Base-by-base conservation (phyloP, 1,140 invertebrate genomes). In the Magallana gigas region DNA sequence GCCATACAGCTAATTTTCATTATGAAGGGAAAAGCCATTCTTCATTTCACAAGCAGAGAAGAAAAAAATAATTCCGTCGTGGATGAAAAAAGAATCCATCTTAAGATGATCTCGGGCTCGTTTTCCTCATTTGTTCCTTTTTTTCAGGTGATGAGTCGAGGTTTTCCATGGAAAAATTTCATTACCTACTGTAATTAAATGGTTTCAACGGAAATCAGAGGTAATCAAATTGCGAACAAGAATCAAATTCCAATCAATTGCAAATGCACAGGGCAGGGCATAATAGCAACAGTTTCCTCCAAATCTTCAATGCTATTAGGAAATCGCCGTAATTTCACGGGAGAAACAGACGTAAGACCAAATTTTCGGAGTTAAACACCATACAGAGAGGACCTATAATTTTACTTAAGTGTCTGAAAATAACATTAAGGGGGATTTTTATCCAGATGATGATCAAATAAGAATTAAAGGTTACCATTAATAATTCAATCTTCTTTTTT, bases 151-250 rank as follows among this genome's bases (percentile, higher is more conserved):
- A 29, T 76, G 68, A 76, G 23, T 76, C 36, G 68, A 76, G 68
- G 68, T 76, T 76, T 76, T 76, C 68, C 68, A 76, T 76, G 68
- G 68, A 18, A 76, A 76, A 76, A 76, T 76, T 76, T 76, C 68
- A 76, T 76, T 76, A 76, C 68, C 23, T 76, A 76, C 68, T 36
- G 68, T 76, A 76, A 76, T 76, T 76, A 76, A 76, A 76, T 76
- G 68, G 68, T 76, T 76, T 76, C 68, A 76, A 36, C 68, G 68
- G 68, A 76, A 76, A 76, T 76, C 68, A 76, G 36, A 29, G 23
- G 18, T 23, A 76, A 76, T 76, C 68, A 76, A 76, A 76, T 76
- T 76, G 36, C 68, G 11, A 23, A 18, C 23, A 29, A 23, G 68
- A 76, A 76, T 76, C 68, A 76, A 76, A 76, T 76, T 29, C 14